These are phyloP conservation scores for Heterotilapia buettikoferi DNA, from an alignment of 2,113 vertebrate species.

Conservation along the genomic window DNA sequence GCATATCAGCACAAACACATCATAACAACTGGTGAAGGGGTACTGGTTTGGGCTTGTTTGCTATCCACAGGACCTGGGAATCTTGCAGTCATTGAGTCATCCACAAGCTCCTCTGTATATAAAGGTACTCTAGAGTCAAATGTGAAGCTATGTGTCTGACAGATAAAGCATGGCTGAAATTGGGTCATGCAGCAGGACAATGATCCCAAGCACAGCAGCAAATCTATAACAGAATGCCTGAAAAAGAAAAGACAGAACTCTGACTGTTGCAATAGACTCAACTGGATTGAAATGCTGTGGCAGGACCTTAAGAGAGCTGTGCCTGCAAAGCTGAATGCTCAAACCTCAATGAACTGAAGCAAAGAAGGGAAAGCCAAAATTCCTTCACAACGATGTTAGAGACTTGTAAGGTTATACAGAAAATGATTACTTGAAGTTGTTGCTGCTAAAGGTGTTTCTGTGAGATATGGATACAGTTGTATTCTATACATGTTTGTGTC, in stretches of 20 bases:
- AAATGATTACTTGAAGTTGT: not conserved
- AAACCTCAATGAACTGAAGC: not conserved
- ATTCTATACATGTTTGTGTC: not conserved
- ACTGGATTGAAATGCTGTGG: not conserved
- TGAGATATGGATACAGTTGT: not conserved
- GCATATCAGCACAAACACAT: not conserved
- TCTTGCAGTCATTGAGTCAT: not conserved
- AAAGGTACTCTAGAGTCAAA: not conserved
- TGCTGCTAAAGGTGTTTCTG: not conserved
- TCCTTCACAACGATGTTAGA: not conserved
- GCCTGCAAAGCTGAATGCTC: not conserved
- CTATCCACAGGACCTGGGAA: not conserved
- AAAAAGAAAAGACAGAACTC: not conserved
- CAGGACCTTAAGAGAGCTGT: not conserved
- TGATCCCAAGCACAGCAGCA: not conserved
- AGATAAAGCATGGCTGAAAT: not conserved
- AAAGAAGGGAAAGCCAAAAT: not conserved
- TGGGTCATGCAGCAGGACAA: not conserved
- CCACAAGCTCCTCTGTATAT: not conserved
- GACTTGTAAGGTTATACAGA: not conserved
- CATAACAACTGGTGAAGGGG: not conserved
- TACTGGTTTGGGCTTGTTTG: not conserved
- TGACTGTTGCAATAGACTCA: not conserved
- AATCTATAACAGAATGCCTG: not conserved
- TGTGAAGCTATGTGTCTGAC: not conserved